Evolutionary conservation across 2,113 vertebrate genomes (phyloP).

Genomic region (Aegithalos caudatus): DNA sequence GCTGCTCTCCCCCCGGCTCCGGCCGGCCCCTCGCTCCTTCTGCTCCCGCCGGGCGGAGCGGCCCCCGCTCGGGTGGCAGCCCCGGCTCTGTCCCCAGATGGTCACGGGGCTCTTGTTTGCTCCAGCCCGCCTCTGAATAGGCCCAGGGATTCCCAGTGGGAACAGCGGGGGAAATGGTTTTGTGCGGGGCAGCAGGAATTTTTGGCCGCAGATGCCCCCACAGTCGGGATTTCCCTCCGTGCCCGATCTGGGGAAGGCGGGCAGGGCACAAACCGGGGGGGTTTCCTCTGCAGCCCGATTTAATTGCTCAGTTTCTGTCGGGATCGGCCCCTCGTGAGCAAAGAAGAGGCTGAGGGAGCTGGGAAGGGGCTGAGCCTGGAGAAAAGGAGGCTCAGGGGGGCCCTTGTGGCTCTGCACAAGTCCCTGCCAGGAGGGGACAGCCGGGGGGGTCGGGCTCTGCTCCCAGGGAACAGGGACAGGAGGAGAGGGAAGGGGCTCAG

Average conservation of each 20-base stretch:
- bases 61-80: constrained; percentile 1
- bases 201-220: background rate
- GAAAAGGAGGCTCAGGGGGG: background rate
- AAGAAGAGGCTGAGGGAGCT: background rate
- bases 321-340: background rate
- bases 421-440: background rate
- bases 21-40: background rate
- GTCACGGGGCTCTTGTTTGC: background rate
- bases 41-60: background rate
- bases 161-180: background rate
- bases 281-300: fast-evolving
- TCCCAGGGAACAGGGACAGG: too few relatives aligned
- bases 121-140: background rate
- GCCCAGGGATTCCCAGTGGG: background rate
- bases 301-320: background rate
- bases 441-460: background rate
- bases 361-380: background rate
- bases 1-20: constrained; percentile 3
- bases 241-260: background rate
- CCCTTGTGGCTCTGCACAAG: background rate
- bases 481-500: too few relatives aligned
- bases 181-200: background rate
- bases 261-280: fast-evolving
- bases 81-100: background rate
- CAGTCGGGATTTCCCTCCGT: background rate